Conservation (phyloP, 1,140 invertebrate species). For the Gerris buenoi region DNA sequence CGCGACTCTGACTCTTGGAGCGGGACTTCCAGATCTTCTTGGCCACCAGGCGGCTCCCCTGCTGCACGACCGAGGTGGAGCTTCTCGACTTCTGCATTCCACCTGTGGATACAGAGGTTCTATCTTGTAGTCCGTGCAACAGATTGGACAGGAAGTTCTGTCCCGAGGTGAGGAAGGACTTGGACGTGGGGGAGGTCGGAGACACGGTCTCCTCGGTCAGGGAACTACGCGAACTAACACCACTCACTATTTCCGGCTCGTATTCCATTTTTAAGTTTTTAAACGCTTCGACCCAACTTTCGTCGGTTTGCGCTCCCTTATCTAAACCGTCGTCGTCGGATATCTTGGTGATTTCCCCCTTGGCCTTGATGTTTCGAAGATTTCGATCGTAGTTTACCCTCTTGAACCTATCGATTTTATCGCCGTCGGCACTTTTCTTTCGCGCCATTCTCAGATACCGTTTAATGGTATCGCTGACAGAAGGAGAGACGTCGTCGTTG, state of each 20-base stretch:
- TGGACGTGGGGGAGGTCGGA: slow-evolving; percentile 29
- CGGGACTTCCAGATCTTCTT: slow-evolving; percentile 67
- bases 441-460: slow-evolving; percentile 66
- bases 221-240: slow-evolving; percentile 26
- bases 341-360: slow-evolving; percentile 52
- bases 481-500: slow-evolving; percentile 67
- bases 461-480: slow-evolving; percentile 70
- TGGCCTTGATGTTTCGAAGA: slow-evolving; percentile 64
- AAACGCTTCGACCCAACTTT: slow-evolving; percentile 45
- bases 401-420: slow-evolving; percentile 66
- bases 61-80: slow-evolving; percentile 67
- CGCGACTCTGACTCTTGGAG: slow-evolving; percentile 59
- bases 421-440: slow-evolving; percentile 65
- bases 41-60: slow-evolving; percentile 50
- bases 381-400: slow-evolving; percentile 76
- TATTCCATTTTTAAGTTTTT: slow-evolving; percentile 25
- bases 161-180: slow-evolving; percentile 30
- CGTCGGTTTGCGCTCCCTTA: slow-evolving; percentile 57
- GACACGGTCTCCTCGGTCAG: slow-evolving; percentile 36
- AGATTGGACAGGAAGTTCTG: slow-evolving; percentile 51
- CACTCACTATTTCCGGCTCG: slow-evolving; percentile 24
- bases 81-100: slow-evolving; percentile 75
- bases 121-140: slow-evolving; percentile 36
- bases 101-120: slow-evolving; percentile 19
- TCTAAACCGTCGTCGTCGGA: slow-evolving; percentile 52